These are phyloP conservation scores for Drosophila oshimai DNA, from an alignment of 1,140 invertebrate species.

Conservation along the genomic window DNA sequence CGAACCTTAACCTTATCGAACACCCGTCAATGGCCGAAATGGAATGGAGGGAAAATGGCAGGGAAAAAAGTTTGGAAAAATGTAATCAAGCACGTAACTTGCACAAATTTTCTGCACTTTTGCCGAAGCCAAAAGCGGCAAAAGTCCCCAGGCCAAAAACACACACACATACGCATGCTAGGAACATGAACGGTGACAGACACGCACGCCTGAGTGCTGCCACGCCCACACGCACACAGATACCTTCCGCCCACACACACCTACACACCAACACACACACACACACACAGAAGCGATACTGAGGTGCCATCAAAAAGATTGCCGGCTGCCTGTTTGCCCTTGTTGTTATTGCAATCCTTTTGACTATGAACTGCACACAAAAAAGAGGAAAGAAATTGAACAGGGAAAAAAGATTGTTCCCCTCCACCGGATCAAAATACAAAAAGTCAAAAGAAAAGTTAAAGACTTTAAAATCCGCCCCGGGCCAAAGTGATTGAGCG, in stretches of 20 bases:
- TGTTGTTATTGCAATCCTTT: slow-evolving; percentile 64
- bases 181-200: slow-evolving; percentile 31
- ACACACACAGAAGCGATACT: slow-evolving; percentile 3
- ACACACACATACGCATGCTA: slow-evolving; percentile 19
- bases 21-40: slow-evolving; percentile 53
- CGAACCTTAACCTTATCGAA: slow-evolving; percentile 59
- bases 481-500: slow-evolving; percentile 69
- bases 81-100: slow-evolving; percentile 81
- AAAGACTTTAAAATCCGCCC: slow-evolving; percentile 77
- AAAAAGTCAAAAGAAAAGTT: slow-evolving; percentile 78
- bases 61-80: slow-evolving; percentile 66
- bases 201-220: slow-evolving; percentile 58
- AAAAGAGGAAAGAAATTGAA: slow-evolving; percentile 6
- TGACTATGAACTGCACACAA: slow-evolving; percentile 51
- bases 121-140: slow-evolving; percentile 62
- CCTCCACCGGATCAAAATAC: slow-evolving; percentile 43
- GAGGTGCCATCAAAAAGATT: slow-evolving; percentile 72
- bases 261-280: not conserved
- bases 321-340: slow-evolving; percentile 44
- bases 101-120: slow-evolving; percentile 81
- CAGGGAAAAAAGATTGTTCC: slow-evolving; percentile 39
- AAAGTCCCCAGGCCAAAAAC: slow-evolving; percentile 61
- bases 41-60: slow-evolving; percentile 12
- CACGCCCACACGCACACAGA: slow-evolving; percentile 10
- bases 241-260: not conserved